Percentiles rank a stretch among this genome's conserved stretches.
Evolutionary conservation across 2,797 vertebrate species (phyloP).

Genomic region (Anguilla megastoma): DNA sequence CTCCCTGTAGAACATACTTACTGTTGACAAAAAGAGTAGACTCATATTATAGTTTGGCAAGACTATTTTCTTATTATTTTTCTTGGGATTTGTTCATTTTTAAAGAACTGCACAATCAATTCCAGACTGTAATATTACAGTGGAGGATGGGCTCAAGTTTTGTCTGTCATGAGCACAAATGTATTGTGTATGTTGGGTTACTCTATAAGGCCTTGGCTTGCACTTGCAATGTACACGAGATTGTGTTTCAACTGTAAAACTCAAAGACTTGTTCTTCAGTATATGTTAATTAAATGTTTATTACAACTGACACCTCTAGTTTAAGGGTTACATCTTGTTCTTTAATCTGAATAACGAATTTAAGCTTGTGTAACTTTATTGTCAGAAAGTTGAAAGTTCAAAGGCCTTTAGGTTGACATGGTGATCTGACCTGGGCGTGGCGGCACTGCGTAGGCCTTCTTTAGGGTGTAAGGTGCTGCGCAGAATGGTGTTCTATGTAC

Average conservation of each 20-base stretch:
- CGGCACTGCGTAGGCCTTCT: too few relatives aligned
- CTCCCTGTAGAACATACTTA: neutral
- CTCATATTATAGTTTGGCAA: neutral
- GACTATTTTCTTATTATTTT: neutral
- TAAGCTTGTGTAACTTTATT: too few relatives aligned
- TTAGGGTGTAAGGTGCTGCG: too few relatives aligned
- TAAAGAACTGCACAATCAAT: neutral
- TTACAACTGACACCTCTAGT: neutral
- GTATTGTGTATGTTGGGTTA: neutral
- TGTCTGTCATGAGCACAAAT: conserved; percentile 1
- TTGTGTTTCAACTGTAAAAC: neutral
- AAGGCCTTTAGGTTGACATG: too few relatives aligned
- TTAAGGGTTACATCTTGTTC: neutral
- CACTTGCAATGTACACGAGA: neutral
- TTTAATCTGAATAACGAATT: too few relatives aligned
- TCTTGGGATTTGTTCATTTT: conserved; percentile 6
- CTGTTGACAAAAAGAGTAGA: neutral
- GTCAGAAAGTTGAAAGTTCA: too few relatives aligned
- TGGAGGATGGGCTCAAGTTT: neutral
- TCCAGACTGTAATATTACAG: neutral
- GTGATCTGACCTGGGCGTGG: too few relatives aligned
- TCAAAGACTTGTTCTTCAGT: neutral
- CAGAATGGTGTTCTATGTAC: too few relatives aligned
- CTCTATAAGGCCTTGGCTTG: neutral
- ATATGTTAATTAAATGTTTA: neutral